A percentile compares a stretch with the other conserved stretches of the same genome.
phyloP scores from a whole-genome alignment of 2,888 invertebrate species.

The Thereva unica region DNA sequence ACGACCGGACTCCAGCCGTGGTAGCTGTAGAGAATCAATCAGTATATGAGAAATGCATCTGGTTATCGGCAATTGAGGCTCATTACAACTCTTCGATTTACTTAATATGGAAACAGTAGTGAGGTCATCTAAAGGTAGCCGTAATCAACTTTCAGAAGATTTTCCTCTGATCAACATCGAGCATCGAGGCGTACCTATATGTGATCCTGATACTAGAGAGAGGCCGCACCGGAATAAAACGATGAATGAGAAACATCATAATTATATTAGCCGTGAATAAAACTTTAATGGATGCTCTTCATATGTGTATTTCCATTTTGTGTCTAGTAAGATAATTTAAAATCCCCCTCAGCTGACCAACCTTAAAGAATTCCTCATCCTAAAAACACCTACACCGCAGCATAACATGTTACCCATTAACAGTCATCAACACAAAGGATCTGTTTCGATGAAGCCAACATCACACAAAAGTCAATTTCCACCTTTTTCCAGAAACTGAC shows the following conservation, averaged over 20 bases:
- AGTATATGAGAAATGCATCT: slow-evolving; percentile 24
- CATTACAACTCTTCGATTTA: slow-evolving; percentile 30
- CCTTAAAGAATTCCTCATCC: neutral
- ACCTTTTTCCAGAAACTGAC: slow-evolving; percentile 23
- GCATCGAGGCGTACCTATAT: slow-evolving; percentile 44
- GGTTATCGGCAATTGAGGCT: slow-evolving; percentile 35
- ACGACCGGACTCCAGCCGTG: neutral
- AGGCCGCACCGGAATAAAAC: no score
- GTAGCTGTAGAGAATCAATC: slow-evolving; percentile 20
- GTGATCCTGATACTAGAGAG: no score
- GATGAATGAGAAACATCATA: no score
- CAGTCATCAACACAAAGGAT: slow-evolving; percentile 29
- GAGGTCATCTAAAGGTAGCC: slow-evolving; percentile 54
- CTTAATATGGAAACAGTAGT: slow-evolving; percentile 53
- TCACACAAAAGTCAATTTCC: slow-evolving; percentile 16
- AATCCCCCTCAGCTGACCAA: no score
- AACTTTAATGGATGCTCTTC: no score
- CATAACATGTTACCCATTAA: slow-evolving; percentile 5
- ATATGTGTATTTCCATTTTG: no score
- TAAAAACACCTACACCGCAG: slow-evolving; percentile 25
- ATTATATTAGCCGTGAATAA: no score
- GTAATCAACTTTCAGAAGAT: slow-evolving; percentile 53
- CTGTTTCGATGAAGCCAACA: slow-evolving; percentile 21
- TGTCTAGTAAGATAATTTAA: no score
- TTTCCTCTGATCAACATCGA: slow-evolving; percentile 30